These are phyloP conservation scores for Corythaixoides concolor DNA, from an alignment of 2,113 vertebrate genomes.

Conservation along the genomic window DNA sequence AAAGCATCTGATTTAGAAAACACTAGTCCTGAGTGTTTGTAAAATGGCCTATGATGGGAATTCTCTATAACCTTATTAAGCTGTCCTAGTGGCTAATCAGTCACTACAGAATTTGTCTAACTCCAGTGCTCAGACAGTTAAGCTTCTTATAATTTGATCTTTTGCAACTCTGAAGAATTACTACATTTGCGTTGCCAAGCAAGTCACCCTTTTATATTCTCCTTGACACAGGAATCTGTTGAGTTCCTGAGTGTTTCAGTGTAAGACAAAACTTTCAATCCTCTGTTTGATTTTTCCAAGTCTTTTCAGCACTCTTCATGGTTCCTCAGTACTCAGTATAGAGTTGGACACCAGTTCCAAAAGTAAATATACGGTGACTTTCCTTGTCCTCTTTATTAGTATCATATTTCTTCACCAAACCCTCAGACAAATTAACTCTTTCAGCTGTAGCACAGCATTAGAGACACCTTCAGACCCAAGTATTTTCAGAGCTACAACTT, in stretches of 20 bases:
- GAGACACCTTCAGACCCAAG: background rate
- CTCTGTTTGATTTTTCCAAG: background rate
- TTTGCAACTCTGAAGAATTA: background rate
- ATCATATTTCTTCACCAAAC: background rate
- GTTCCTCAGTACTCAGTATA: background rate
- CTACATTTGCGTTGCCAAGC: background rate
- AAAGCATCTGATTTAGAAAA: background rate
- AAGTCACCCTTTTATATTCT: background rate
- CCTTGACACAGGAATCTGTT: background rate
- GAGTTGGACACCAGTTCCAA: background rate
- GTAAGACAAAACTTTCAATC: background rate
- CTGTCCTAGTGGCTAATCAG: background rate
- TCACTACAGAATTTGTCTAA: background rate
- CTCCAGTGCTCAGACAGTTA: conserved; percentile 7
- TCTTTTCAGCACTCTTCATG: background rate
- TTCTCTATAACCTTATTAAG: background rate
- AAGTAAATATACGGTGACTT: background rate
- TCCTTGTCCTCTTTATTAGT: background rate
- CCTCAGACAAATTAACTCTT: background rate
- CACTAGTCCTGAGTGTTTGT: background rate
- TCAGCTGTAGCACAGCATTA: background rate
- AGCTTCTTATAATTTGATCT: conserved; percentile 21
- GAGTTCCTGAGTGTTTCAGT: background rate
- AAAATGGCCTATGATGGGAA: background rate
- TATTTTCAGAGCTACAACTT: background rate